Conservation (phyloP, 2,888 invertebrate genomes). For the Physocephala rufipes region DNA sequence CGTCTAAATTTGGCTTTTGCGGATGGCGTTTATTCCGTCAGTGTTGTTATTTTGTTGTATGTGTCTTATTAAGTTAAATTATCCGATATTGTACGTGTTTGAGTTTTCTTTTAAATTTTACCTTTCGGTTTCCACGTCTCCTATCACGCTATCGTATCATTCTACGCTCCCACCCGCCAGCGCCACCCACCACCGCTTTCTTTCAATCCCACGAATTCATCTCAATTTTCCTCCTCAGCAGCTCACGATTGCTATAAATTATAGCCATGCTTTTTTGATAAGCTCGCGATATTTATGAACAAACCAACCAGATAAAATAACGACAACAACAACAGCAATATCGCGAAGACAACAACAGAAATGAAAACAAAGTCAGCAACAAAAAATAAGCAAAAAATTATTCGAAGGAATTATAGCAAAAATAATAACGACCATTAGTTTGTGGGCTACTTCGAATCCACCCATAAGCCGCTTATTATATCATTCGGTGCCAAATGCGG, state of each 20-base stretch:
- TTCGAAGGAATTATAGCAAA: too few species aligned
- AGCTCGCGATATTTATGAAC: neutral
- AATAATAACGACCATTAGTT: neutral
- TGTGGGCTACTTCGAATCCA: slow-evolving; percentile 17
- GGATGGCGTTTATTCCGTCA: too few species aligned
- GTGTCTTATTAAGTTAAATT: neutral
- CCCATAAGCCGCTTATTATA: slow-evolving; percentile 19
- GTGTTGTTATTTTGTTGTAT: neutral
- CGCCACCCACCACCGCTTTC: neutral
- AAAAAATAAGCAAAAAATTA: too few species aligned
- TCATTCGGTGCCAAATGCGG: slow-evolving; percentile 23
- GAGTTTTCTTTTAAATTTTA: neutral
- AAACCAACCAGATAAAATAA: neutral
- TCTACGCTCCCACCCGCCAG: neutral
- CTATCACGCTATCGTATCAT: neutral
- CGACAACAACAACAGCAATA: neutral
- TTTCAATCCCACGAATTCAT: neutral
- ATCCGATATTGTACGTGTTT: neutral
- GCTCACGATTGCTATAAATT: neutral
- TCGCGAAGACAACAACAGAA: neutral
- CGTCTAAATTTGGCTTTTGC: too few species aligned
- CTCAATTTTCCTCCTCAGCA: too few species aligned
- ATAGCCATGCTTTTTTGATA: neutral
- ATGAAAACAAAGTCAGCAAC: neutral
- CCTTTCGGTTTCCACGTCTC: neutral